Base-by-base conservation (phyloP, 2,888 invertebrate species). In the Hofmannophila pseudospretella region DNA sequence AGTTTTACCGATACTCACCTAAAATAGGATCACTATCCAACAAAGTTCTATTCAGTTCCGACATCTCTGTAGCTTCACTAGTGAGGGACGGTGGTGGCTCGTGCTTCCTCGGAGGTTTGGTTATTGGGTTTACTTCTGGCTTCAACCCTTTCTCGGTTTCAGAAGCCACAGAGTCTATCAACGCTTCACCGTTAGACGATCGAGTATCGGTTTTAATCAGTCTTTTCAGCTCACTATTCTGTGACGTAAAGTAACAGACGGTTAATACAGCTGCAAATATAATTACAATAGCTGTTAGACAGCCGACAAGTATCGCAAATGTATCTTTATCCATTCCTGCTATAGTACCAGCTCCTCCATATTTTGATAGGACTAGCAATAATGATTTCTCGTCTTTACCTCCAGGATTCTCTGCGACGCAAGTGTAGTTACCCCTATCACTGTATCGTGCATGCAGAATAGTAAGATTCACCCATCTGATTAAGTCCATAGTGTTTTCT, bases 111-210 rank as follows among this genome's bases (percentile, higher is more conserved):
- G 94, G 94, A 0, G 95, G 94, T 63, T 95, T 95, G 42, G 92
- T 91, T 11, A 95, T 90, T 0, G 95, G 95, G 79, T 95, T 95
- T 32, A 94, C 93, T 44, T 94, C 93, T 5, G 92, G 91, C 51
- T 95, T 91, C 29, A 94, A 82, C 12, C 92, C 91, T 66, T 95
- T 95, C 64, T 95, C 94, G 67, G 93, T 90, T 65, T 95, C 95
- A 44, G 92, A 91, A 1, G 90, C 88, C 2, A 92, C 91, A 0
- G 93, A 92, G 54, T 93, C 93, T 42, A 93, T 88, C 55, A 92
- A 88, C 8, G 91, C 90, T 34, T 93, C 89, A 0, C 90, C 91
- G 44, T 91, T 91, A 14, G 91, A 88, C 11, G 90, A 88, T 49
- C 90, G 88, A 14, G 80, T 67, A 42, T 91, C 91, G 30, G 80